Base-by-base conservation (phyloP, 2,797 vertebrate species). In the Momotus momota region DNA sequence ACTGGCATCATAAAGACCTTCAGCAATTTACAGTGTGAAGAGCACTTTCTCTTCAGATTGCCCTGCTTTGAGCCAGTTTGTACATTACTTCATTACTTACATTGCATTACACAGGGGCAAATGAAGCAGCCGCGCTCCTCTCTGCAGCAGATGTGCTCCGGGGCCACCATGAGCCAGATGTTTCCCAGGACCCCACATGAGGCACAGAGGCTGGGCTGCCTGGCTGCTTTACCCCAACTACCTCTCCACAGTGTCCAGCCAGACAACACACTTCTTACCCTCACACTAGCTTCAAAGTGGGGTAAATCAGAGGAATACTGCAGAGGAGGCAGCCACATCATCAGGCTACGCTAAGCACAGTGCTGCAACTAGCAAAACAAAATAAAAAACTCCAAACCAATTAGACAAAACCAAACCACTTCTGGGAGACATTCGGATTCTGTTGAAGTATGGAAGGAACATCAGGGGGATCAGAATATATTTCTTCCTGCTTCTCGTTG, bases 1-100 rank as follows among this genome's bases (percentile, higher is more conserved):
- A 89, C 82, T 93, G 80, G 81, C 94, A 94, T 62, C 85, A 90
- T 14, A 60, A 94, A 94, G 93, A 95, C 95, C 89, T 88, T 91
- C 3, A 75, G 91, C 95, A 90, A 96, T 81, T 90, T 66, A 40
- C 86, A 90, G 94, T 77, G 91, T 84, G 93, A 96, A 86, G 89
- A 96, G 94, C 73, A 62, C 82, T 86, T 97, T 87, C 85, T 74
- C 75, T 70, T 60, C 7, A 8, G 67, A 70, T 45, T 55, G 80
- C 73, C 77, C 87, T 66, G 91, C 89, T 94, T 60, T 33, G 88
- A 93, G 86, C 67, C 77, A 20, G 82, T 78, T 86, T 48, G 67
- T 82, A 60, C 86, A 60, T 61, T 90, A 58, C 85, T 79, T 91
- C 91, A 87, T 90, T 84, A 86, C 41, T 92, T 70, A 91, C 84